These are phyloP conservation scores for Nycteola revayana DNA, from an alignment of 2,888 invertebrate species.

Conservation along the genomic window DNA sequence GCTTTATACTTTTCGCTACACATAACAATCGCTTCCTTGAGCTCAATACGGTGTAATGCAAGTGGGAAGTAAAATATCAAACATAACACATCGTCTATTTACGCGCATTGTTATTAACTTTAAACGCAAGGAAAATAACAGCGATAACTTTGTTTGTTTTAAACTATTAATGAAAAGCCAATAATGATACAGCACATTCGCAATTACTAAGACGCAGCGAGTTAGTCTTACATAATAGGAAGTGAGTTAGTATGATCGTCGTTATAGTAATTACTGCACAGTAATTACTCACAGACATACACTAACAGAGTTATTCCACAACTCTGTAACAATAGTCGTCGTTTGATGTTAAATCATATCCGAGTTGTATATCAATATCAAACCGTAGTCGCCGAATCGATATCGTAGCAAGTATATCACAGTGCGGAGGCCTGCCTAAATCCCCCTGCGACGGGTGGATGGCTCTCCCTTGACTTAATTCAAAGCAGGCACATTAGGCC, in stretches of 20 bases:
- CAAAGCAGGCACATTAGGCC: conserved; percentile 58
- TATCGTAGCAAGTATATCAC: conserved; percentile 44
- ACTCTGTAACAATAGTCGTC: conserved; percentile 12
- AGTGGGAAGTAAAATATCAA: conserved; percentile 21
- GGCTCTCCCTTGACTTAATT: conserved; percentile 47
- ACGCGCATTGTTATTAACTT: conserved; percentile 25
- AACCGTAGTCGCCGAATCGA: conserved; percentile 13
- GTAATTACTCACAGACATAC: too few relatives aligned
- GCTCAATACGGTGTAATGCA: conserved; percentile 22
- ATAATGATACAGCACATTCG: conserved; percentile 18
- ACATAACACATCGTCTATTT: conserved; percentile 17
- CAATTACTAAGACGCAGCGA: conserved; percentile 19
- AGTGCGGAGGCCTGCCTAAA: conserved; percentile 40
- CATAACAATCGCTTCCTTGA: conserved; percentile 49
- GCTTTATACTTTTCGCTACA: conserved; percentile 54
- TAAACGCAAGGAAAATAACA: conserved; percentile 28
- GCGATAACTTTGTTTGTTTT: conserved; percentile 22
- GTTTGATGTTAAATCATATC: conserved; percentile 25
- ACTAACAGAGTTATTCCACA: too few relatives aligned
- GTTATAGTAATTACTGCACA: conserved; percentile 17
- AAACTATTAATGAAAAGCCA: conserved; percentile 29
- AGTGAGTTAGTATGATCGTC: conserved; percentile 17
- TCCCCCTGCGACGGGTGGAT: conserved; percentile 36
- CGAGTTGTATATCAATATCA: conserved; percentile 38
- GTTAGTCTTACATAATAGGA: conserved; percentile 21